A percentile compares a stretch with the other conserved stretches of the same genome.
Conservation (phyloP, 2,797 vertebrate genomes). For the Muscicapa striata region DNA sequence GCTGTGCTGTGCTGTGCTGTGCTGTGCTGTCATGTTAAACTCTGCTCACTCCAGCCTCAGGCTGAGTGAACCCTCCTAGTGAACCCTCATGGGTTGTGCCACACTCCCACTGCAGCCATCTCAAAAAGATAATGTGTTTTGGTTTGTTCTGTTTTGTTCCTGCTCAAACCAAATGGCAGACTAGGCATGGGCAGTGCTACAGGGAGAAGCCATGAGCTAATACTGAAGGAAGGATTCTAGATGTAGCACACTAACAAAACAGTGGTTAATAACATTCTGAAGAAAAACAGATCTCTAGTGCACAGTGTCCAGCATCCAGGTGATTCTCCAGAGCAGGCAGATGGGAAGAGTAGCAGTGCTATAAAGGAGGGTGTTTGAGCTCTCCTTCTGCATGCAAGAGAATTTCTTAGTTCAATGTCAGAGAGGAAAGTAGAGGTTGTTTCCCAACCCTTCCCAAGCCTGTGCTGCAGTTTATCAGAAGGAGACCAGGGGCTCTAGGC, state of each 20-base stretch:
- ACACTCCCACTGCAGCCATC: neutral
- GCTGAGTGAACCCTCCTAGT: slow-evolving; percentile 43
- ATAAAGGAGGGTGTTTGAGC: neutral
- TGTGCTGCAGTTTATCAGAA: neutral
- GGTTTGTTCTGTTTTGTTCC: neutral
- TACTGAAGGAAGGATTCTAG: neutral
- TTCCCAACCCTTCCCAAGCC: neutral
- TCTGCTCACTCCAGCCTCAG: slow-evolving; percentile 31
- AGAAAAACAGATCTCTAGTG: neutral
- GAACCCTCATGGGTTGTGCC: neutral
- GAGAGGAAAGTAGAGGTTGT: neutral
- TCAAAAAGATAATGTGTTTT: neutral
- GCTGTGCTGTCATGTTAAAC: slow-evolving; percentile 42
- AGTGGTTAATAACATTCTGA: neutral
- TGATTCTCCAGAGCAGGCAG: neutral
- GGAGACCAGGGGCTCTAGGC: neutral
- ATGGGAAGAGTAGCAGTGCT: neutral
- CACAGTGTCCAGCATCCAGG: neutral
- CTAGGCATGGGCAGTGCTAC: neutral
- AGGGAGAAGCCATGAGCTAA: neutral
- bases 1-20: neutral
- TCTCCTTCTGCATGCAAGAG: neutral
- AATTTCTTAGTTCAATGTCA: neutral
- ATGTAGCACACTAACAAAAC: neutral
- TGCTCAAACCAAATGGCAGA: slow-evolving; percentile 33